Percentiles rank a stretch among this genome's conserved stretches.
Evolutionary conservation across 2,797 vertebrate genomes (phyloP).

Genomic region (Silurus lanzhouensis): DNA sequence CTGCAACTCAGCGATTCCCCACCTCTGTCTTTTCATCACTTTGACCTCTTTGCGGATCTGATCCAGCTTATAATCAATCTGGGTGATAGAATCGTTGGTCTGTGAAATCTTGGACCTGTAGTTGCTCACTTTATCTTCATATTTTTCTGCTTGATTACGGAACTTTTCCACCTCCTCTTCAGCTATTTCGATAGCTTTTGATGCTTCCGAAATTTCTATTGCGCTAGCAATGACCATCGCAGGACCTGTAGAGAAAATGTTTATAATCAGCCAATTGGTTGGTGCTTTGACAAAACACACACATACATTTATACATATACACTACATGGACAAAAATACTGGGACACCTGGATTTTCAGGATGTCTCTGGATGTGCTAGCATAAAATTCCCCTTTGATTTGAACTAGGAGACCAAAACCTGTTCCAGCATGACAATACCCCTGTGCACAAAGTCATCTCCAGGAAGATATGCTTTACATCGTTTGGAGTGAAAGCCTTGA

Average conservation of each 20-base stretch:
- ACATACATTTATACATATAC: no score
- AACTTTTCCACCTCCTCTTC: slow-evolving; percentile 4
- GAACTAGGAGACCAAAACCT: no score
- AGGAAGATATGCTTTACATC: no score
- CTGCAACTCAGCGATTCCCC: background rate
- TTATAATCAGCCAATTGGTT: no score
- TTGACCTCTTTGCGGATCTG: slow-evolving; percentile 2
- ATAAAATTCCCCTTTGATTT: no score
- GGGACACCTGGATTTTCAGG: no score
- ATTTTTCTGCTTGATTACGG: background rate
- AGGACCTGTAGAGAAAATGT: slow-evolving; percentile 8
- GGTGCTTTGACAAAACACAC: no score
- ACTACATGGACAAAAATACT: no score
- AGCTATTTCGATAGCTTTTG: background rate
- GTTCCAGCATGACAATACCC: no score
- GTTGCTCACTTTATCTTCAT: background rate
- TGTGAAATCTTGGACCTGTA: slow-evolving; percentile 11
- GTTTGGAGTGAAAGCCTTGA: no score
- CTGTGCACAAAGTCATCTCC: no score
- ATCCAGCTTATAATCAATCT: background rate
- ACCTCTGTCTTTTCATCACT: background rate
- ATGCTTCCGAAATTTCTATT: background rate
- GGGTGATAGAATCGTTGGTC: background rate
- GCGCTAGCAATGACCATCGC: background rate
- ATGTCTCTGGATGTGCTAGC: no score